phyloP scores from a whole-genome alignment of 2,113 vertebrate genomes.

The Ifrita kowaldi region DNA sequence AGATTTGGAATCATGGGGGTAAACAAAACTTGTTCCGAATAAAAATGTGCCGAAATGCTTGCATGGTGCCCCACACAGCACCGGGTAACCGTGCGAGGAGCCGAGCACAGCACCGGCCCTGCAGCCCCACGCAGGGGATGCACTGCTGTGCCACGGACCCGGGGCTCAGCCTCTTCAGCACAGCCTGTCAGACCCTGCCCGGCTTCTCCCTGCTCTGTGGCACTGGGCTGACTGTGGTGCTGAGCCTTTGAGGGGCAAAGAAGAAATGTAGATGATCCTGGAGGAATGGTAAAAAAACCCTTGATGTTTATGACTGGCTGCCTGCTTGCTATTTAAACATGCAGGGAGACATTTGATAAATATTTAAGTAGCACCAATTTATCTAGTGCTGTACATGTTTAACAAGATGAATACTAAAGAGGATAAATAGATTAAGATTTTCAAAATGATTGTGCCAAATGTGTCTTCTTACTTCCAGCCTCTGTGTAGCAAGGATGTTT shows the following conservation, averaged over 20 bases:
- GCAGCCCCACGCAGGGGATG: fast-evolving
- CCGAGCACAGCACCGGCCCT: fast-evolving
- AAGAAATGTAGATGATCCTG: background rate
- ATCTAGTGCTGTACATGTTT: conserved; percentile 51
- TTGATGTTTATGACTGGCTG: background rate
- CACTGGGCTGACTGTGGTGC: fast-evolving
- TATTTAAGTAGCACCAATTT: conserved; percentile 52
- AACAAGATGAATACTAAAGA: conserved; percentile 59
- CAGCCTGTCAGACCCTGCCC: background rate
- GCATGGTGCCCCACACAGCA: fast-evolving
- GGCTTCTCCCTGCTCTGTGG: fast-evolving
- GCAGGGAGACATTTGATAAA: conserved; percentile 47
- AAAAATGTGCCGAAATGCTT: background rate
- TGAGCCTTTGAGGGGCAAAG: background rate
- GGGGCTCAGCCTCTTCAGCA: background rate
- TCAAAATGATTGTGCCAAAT: background rate
- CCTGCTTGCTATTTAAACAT: conserved; percentile 16
- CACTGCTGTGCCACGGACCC: background rate
- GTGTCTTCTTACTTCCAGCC: background rate
- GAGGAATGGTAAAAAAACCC: background rate
- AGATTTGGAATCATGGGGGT: background rate
- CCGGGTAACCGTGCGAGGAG: fast-evolving
- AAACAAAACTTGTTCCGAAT: background rate
- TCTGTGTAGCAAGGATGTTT: background rate
- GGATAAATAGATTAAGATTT: conserved; percentile 48